Evolutionary conservation across 2,797 vertebrate genomes (phyloP).

Genomic region (Simalia tracyae): DNA sequence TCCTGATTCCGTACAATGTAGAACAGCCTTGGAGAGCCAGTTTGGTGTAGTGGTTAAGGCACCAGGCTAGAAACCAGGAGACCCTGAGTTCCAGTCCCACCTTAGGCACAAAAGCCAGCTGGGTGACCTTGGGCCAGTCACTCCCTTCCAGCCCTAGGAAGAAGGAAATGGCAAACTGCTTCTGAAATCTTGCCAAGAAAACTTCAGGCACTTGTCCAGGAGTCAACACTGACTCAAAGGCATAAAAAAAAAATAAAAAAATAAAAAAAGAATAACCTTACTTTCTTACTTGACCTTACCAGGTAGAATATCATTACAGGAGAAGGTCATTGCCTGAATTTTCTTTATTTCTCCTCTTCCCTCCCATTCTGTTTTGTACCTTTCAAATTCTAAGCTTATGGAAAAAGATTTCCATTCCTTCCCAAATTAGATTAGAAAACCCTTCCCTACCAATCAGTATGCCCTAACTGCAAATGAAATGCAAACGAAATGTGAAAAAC

Average conservation of each 20-base stretch:
- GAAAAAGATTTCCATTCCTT: not conserved
- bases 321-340: not conserved
- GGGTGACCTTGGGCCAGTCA: not conserved
- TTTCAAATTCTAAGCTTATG: not conserved
- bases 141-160: not conserved
- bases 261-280: not conserved
- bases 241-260: not conserved
- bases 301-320: not conserved
- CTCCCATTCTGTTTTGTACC: not conserved
- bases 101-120: not conserved
- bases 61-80: not conserved
- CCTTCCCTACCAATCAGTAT: not conserved
- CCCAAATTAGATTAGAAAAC: not conserved
- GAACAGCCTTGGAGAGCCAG: not conserved
- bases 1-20: too few species aligned
- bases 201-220: not conserved
- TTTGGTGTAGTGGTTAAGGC: not conserved
- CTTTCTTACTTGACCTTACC: not conserved
- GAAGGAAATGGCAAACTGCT: not conserved
- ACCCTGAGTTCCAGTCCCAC: not conserved
- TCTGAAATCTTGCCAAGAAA: not conserved
- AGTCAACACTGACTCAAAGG: not conserved
- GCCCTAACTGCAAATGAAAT: not conserved
- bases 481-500: not conserved
- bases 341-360: not conserved